Conservation (phyloP, 92 coral and sea anemone genomes). For the Phymanthus crucifer region DNA sequence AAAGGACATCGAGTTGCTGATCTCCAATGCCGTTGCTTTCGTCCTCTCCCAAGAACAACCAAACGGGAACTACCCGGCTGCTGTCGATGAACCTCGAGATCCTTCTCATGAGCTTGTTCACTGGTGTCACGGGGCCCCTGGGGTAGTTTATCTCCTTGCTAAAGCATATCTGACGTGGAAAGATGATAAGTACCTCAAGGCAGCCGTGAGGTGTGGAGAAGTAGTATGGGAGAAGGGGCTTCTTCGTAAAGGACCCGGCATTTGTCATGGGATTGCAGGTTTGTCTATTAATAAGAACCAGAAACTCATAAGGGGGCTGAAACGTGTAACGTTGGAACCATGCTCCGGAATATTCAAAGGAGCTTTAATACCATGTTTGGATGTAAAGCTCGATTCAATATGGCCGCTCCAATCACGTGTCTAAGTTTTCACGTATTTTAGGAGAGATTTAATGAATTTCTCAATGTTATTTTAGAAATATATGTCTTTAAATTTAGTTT, state of each 20-base stretch:
- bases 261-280: slow-evolving; percentile 98
- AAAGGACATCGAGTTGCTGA: slow-evolving; percentile 59
- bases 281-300: not conserved
- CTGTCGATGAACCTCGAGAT: slow-evolving; percentile 52
- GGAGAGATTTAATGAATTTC: too few relatives aligned
- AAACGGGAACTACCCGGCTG: slow-evolving; percentile 86
- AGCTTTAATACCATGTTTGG: too few relatives aligned
- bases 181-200: slow-evolving; percentile 83
- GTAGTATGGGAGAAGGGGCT: slow-evolving; percentile 85
- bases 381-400: too few relatives aligned
- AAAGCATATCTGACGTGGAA: slow-evolving; percentile 90
- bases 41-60: slow-evolving; percentile 61
- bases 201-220: slow-evolving; percentile 86
- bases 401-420: too few relatives aligned
- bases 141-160: slow-evolving; percentile 84
- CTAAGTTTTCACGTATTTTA: too few relatives aligned
- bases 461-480: too few relatives aligned
- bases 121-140: slow-evolving; percentile 99
- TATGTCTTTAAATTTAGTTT: too few relatives aligned
- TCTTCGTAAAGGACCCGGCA: slow-evolving; percentile 91
- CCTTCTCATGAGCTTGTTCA: slow-evolving; percentile 69
- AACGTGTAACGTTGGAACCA: too few relatives aligned
- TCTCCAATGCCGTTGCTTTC: slow-evolving; percentile 69
- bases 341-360: too few relatives aligned
- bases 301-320: too few relatives aligned